phyloP scores from a whole-genome alignment of 2,113 vertebrate genomes.

The Cheilinus undulatus region DNA sequence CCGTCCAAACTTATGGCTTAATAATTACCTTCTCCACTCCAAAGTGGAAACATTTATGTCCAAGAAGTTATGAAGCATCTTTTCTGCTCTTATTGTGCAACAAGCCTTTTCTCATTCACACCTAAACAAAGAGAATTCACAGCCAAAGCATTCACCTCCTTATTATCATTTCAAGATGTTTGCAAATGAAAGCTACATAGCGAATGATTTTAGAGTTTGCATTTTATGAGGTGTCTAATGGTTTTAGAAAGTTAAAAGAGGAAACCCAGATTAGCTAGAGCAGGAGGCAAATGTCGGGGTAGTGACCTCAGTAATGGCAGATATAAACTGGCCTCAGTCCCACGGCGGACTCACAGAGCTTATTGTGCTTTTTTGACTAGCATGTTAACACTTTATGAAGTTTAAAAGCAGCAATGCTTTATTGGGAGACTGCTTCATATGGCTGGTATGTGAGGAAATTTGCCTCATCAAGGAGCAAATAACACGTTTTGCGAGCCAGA shows the following conservation, averaged over 20 bases:
- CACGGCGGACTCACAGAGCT: slow-evolving; percentile 16
- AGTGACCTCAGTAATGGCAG: slow-evolving; percentile 42
- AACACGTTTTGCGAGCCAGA: slow-evolving; percentile 25
- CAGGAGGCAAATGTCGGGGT: slow-evolving; percentile 2
- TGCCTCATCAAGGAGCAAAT: slow-evolving; percentile 40
- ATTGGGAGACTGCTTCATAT: slow-evolving; percentile 39
- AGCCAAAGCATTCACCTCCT: slow-evolving; percentile 17
- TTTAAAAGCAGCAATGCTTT: slow-evolving; percentile 57
- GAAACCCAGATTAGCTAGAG: slow-evolving; percentile 49
- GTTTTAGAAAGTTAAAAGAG: slow-evolving; percentile 42
- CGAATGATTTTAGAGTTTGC: slow-evolving; percentile 7
- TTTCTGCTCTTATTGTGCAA: slow-evolving; percentile 35
- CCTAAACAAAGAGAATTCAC: slow-evolving; percentile 36
- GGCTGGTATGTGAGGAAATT: slow-evolving; percentile 53
- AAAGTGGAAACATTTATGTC: slow-evolving; percentile 6
- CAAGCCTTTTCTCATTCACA: slow-evolving; percentile 19
- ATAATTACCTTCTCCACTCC: slow-evolving; percentile 13
- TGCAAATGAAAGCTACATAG: slow-evolving; percentile 45
- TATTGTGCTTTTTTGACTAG: slow-evolving; percentile 54
- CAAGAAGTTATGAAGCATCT: slow-evolving; percentile 6
- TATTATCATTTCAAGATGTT: slow-evolving; percentile 68
- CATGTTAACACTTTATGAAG: slow-evolving; percentile 64
- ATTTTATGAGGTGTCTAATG: slow-evolving; percentile 63
- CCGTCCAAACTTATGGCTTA: slow-evolving; percentile 13
- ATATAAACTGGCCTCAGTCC: slow-evolving; percentile 19